Base-by-base conservation (phyloP, 2,113 vertebrate species). In the Heliornis fulica region DNA sequence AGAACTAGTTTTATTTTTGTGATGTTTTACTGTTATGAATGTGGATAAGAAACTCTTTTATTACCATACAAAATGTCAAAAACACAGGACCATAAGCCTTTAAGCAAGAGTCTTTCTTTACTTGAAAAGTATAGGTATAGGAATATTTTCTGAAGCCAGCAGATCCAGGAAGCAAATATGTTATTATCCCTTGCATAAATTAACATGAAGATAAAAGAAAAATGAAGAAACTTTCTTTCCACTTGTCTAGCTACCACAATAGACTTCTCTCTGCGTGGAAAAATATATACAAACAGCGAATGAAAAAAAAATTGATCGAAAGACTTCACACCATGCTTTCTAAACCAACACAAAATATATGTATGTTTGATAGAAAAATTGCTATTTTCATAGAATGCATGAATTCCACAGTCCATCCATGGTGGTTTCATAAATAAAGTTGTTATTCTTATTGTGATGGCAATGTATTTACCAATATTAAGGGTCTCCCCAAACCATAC, bases 161-260 rank as follows among this genome's bases (percentile, higher is more conserved):
- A 95, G 56, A 68, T 78, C 65, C 40, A 72, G 96, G 59, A 54
- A 75, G 69, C 14, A 90, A 93, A 87, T 88, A 93, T 77, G 34
- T 32, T 93, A 79, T 89, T 95, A 94, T 60, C 7, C 45, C n/a
- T 64, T 76, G 78, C 68, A 97, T 93, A 96, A 97, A 97, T 64
- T 96, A 95, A 72, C 43, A 80, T 82, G 53, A 93, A 89, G 66
- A 83, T 48, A 95, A 93, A 95, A 23, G 15, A 88, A 85, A 90
- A 95, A 83, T 74, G 53, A 83, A 89, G 77, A 15, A 61, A 96
- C 94, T 96, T 97, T 97, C 87, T 97, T 97, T 96, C 91, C 34
- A 74, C 43, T 95, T 96, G 92, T 85, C 56, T 94, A 84, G 63
- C 26, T 81, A 56, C 94, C 65, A 90, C 69, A 94, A 63, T 46